Evolutionary conservation across 2,113 vertebrate genomes (phyloP), one percentile per base, ranked within the genome.

Genomic region (Terrapene triunguis): DNA sequence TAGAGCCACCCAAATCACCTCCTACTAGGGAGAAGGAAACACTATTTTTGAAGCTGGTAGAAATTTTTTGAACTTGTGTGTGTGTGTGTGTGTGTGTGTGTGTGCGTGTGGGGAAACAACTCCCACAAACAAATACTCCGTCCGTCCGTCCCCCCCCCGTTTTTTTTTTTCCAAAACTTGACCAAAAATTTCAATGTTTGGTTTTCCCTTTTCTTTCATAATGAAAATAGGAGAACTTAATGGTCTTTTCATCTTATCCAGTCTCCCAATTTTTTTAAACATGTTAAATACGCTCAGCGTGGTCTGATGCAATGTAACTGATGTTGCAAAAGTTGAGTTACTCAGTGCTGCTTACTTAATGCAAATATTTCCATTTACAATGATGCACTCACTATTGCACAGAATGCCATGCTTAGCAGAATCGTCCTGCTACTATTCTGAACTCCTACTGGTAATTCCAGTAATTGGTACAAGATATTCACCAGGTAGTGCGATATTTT

Each of bases 341-440:
- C 90, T 84, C 93, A 97, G 89, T 62, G 90, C 89, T 78, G 0
- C 89, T 95, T 95, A 91, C 90, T 96, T 90, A 79, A 87, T 11
- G 87, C 83, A 96, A 97, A 97, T 97, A 95, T 95, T 97, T 97
- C 96, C 91, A 87, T 92, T 91, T 74, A 42, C 38, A 74, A 69
- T 86, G 92, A 89, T 82, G 59, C 51, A 86, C 85, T 80, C 53
- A 32, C 86, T 95, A 80, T 84, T 96, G 95, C 88, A 62, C 87
- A 93, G 53, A 85, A 88, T 94, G 89, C 69, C 4, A 74, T 12
- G 22, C 22, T 74, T 74, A 42, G 92, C 79, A 94, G 76, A 93
- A 96, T 96, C 88, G 62, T 91, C 4, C 5, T 89, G 95, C 94
- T 97, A 62, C 95, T 97, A 94, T 97, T 96, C 95, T 95, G 91